Conservation (phyloP, 2,797 vertebrate species). For the Enteromius mattozi region DNA sequence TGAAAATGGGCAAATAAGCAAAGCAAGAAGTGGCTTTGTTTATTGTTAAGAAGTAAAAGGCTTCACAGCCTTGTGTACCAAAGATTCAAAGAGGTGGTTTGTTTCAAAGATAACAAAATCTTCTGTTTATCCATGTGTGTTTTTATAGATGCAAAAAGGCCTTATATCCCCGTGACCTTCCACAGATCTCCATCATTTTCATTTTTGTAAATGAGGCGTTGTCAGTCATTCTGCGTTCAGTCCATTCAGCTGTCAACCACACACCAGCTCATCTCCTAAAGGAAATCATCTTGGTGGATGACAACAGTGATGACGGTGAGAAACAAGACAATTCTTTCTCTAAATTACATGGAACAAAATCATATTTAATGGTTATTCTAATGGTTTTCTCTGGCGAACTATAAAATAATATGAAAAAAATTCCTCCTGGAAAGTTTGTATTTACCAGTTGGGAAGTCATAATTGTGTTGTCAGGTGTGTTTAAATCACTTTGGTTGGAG, state of each 20-base stretch:
- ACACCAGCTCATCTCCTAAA: constrained; percentile 93
- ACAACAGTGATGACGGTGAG: constrained; percentile 95
- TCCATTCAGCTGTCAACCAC: constrained; percentile 95
- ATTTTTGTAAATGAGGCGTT: constrained; percentile 98
- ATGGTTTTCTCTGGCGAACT: not conserved
- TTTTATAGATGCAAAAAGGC: constrained; percentile 88
- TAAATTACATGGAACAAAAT: not conserved
- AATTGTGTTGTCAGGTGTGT: not conserved
- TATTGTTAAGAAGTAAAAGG: not conserved
- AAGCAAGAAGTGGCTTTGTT: not conserved
- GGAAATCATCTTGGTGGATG: constrained; percentile 96
- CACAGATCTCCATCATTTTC: constrained; percentile 96
- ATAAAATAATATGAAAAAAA: not conserved
- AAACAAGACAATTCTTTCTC: not conserved
- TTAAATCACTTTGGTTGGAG: not conserved
- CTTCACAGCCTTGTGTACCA: not conserved
- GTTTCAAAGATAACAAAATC: constrained; percentile 25
- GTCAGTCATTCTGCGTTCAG: constrained; percentile 94
- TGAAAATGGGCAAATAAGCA: constrained; percentile 27
- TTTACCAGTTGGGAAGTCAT: not conserved
- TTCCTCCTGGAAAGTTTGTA: not conserved
- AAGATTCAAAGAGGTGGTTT: not conserved
- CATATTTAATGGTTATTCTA: not conserved
- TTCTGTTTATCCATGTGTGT: constrained; percentile 34
- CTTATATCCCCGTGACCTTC: constrained; percentile 88